These are phyloP conservation scores for Raja brachyura DNA, from an alignment of 2,113 vertebrate species.

Conservation along the genomic window DNA sequence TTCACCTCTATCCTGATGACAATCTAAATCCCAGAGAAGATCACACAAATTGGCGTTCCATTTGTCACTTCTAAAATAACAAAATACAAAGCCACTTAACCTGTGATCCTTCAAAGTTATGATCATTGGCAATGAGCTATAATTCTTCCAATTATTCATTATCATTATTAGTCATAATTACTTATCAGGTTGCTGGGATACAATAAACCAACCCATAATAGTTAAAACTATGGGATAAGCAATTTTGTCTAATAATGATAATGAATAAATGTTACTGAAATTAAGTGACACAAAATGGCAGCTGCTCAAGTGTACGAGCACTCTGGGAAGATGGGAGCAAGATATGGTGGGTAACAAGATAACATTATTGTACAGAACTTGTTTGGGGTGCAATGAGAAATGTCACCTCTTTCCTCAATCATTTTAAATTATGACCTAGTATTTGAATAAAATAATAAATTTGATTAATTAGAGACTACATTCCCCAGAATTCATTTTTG, in stretches of 20 bases:
- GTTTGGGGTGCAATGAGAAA: background rate
- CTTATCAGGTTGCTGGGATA: background rate
- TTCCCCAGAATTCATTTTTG: conserved; percentile 30
- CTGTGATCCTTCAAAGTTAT: background rate
- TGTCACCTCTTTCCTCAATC: background rate
- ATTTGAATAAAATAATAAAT: background rate
- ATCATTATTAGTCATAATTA: background rate
- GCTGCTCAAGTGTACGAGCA: background rate
- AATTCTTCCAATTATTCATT: background rate
- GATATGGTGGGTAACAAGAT: no score
- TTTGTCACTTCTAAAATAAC: background rate
- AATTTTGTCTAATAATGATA: no score
- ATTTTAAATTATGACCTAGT: no score
- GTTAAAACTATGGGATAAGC: background rate
- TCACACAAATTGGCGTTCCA: background rate
- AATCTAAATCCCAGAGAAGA: background rate
- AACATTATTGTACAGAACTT: background rate
- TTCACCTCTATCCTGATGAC: background rate
- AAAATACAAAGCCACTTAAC: background rate
- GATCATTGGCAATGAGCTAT: background rate
- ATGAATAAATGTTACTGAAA: background rate
- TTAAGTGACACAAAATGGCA: background rate
- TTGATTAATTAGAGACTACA: conserved; percentile 1
- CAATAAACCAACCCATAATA: background rate
- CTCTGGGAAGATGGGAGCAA: no score